Evolutionary conservation across 2,888 invertebrate genomes (phyloP), one percentile per base, ranked within the genome.

Genomic region (Muschampia plurimacula): DNA sequence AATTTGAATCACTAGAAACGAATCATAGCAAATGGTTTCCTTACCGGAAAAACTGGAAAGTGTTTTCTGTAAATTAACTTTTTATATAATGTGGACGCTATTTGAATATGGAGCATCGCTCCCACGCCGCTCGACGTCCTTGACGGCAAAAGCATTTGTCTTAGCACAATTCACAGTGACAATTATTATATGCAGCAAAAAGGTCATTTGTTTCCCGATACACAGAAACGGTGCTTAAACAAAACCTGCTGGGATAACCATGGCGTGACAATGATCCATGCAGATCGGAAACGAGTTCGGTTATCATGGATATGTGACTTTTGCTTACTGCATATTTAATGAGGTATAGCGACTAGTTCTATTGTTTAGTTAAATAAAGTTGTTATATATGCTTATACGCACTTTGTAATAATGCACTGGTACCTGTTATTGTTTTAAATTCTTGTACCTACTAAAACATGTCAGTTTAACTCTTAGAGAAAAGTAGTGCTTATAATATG

Each of bases 21-120:
- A 78, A 79, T 79, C 79, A 81, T 81, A 80, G 44, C 44, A 67
- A 72, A 67, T 67, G 52, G 80, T 86, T 86, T 89, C 85, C 81
- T 77, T 87, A 90, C 92, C 89, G 92, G 92, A 92, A 92, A 92
- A 93, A 93, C 93, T 85, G 91, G 92, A 90, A 90, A 81, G 88
- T 84, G 87, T 87, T 88, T 57, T 89, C 88, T 84, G 86, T 87
- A 85, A 86, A 85, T 82, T 57, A n/a, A 57, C 55, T 28, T 57
- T 57, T 57, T 57, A 28, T 57, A 22, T 10, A 39, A 57, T 82
- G 74, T 85, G 77, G 78, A 79, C 77, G 75, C 81, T 79, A 90
- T 91, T 90, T 90, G 88, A 91, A 91, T 89, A 89, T 81, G 84
- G 83, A 82, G 80, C 86, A 84, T 78, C 85, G 84, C 84, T 91